Percentiles rank a stretch among this genome's conserved stretches.
Conservation (phyloP, 1,140 invertebrate species). For the Trinorchestia longiramus region DNA sequence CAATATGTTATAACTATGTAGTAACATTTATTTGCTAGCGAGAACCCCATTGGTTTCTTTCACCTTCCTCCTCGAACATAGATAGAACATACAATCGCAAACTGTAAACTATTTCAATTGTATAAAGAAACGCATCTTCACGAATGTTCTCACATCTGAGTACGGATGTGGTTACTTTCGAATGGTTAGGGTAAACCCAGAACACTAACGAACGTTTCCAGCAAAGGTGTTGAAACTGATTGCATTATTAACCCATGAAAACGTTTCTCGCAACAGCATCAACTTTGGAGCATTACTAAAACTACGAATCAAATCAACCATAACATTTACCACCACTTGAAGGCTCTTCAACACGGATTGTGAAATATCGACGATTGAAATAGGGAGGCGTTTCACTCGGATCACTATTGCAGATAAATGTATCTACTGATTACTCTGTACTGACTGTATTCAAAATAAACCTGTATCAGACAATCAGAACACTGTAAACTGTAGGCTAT, state of each 20-base stretch:
- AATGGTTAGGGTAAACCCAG: not conserved
- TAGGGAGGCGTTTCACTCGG: not conserved
- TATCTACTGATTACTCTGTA: not conserved
- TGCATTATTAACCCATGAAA: not conserved
- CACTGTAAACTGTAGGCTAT: not conserved
- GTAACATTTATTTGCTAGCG: too few relatives aligned
- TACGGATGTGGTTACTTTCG: not conserved
- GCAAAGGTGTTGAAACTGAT: not conserved
- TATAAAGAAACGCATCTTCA: too few relatives aligned
- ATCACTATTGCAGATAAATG: not conserved
- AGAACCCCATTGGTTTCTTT: too few relatives aligned
- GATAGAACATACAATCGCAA: too few relatives aligned
- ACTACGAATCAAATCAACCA: too few relatives aligned
- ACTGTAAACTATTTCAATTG: too few relatives aligned
- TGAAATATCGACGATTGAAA: not conserved
- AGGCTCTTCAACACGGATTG: not conserved
- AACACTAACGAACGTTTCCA: not conserved
- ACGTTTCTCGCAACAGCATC: not conserved
- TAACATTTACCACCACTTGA: not conserved
- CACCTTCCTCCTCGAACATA: too few relatives aligned
- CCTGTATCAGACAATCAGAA: not conserved
- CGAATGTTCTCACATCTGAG: too few relatives aligned
- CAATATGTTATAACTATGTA: too few relatives aligned
- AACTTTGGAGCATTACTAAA: too few relatives aligned
- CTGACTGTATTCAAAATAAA: not conserved